These are phyloP conservation scores for Pavo muticus DNA, from an alignment of 2,113 vertebrate genomes.

Conservation along the genomic window DNA sequence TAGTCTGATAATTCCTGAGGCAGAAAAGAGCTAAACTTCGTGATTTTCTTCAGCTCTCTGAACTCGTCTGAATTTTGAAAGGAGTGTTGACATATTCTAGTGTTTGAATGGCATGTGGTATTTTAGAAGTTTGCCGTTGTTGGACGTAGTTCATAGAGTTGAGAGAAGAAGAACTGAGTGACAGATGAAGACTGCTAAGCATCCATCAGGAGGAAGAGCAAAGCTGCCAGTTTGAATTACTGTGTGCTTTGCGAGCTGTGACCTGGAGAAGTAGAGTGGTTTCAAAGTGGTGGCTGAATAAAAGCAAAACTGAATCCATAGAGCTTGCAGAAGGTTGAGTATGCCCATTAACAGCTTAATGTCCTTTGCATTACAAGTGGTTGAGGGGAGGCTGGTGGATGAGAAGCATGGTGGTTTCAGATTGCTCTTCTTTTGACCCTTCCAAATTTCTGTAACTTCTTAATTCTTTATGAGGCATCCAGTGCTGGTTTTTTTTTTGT, in stretches of 20 bases:
- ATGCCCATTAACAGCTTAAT: neutral
- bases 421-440: neutral
- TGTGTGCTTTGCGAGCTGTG: neutral
- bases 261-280: neutral
- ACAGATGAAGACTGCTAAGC: neutral
- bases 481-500: fast-evolving
- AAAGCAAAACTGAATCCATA: neutral
- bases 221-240: neutral
- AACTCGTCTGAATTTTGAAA: neutral
- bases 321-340: neutral
- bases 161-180: neutral
- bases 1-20: neutral
- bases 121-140: neutral
- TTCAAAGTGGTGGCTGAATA: neutral
- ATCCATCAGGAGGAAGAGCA: neutral
- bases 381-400: neutral
- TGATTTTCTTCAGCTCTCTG: neutral
- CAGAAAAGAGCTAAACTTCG: neutral
- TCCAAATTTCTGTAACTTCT: neutral
- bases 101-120: neutral
- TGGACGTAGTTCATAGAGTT: neutral
- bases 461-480: neutral
- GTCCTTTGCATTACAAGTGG: neutral
- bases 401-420: neutral
- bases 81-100: neutral